Conservation (phyloP, 2,113 vertebrate species). For the Raphicerus campestris region DNA sequence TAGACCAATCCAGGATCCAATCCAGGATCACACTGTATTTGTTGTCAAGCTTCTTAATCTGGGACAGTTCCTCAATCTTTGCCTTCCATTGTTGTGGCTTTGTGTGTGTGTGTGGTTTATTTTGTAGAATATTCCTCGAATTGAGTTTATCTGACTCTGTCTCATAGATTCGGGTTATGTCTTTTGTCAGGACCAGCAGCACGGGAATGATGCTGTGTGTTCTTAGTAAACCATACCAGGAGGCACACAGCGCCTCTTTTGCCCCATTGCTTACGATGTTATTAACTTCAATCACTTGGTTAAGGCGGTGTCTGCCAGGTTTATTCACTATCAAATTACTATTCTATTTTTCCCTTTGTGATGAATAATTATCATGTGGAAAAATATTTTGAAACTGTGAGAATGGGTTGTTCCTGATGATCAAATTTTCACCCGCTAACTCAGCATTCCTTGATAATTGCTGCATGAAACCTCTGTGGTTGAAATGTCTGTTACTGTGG, state of each 20-base stretch:
- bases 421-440: not conserved
- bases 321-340: not conserved
- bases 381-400: not conserved
- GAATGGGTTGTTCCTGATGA: not conserved
- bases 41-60: not conserved
- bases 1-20: not conserved
- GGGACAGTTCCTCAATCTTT: not conserved
- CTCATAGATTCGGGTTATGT: not conserved
- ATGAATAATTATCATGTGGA: not conserved
- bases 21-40: not conserved
- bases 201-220: not conserved
- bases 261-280: not conserved
- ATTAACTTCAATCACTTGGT: not conserved
- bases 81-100: not conserved
- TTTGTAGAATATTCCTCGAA: not conserved
- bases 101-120: not conserved
- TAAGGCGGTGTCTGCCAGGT: not conserved
- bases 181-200: not conserved
- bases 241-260: not conserved
- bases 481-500: not conserved
- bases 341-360: not conserved
- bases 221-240: not conserved
- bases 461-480: not conserved
- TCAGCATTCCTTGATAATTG: not conserved
- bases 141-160: not conserved